A percentile compares a stretch with the other conserved stretches of the same genome.
These are phyloP conservation scores for Bursaphelenchus okinawaensis DNA, from an alignment of 2,888 invertebrate genomes.

Conservation along the genomic window DNA sequence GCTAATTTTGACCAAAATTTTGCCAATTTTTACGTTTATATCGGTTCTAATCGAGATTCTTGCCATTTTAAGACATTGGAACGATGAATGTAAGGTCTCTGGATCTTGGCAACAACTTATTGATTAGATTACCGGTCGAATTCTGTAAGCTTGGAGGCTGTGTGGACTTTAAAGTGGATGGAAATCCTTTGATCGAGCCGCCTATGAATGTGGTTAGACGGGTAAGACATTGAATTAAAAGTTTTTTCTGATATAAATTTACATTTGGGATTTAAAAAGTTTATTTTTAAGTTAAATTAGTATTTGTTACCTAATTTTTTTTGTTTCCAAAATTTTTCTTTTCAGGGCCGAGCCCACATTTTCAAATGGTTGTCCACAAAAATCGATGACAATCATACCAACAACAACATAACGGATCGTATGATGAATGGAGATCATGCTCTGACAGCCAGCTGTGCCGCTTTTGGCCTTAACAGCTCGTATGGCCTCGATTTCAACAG, in stretches of 20 bases:
- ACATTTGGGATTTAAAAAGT: not conserved
- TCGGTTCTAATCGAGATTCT: too few species aligned
- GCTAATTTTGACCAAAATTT: not conserved
- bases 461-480: not conserved
- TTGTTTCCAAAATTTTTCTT: not conserved
- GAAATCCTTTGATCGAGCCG: slow-evolving; percentile 7
- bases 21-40: too few species aligned
- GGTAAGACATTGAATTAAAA: not conserved
- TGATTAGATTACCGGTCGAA: slow-evolving; percentile 10
- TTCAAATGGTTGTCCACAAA: slow-evolving; percentile 6
- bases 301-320: not conserved
- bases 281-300: too few species aligned
- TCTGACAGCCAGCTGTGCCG: not conserved
- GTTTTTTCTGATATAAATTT: not conserved
- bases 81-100: not conserved
- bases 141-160: slow-evolving; percentile 1
- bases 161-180: slow-evolving; percentile 1
- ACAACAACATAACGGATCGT: not conserved
- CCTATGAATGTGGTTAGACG: slow-evolving; percentile 1
- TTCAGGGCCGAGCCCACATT: slow-evolving; percentile 12
- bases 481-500: not conserved
- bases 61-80: slow-evolving; percentile 9
- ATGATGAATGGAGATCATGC: not conserved
- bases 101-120: not conserved
- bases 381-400: not conserved